These are phyloP conservation scores for Corydoras maculifer DNA, from an alignment of 2,113 vertebrate species.

Conservation along the genomic window DNA sequence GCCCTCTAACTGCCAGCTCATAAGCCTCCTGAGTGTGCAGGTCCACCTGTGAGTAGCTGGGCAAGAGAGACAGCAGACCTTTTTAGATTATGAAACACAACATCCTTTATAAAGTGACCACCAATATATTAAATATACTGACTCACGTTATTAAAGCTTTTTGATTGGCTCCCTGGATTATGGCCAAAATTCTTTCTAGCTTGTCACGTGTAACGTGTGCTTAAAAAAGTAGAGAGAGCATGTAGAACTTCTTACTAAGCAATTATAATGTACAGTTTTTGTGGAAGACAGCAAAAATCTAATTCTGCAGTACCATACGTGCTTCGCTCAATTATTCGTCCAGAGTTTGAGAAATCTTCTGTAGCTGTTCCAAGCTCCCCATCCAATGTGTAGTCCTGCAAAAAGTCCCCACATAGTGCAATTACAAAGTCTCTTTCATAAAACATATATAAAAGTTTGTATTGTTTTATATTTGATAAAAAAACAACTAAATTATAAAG, in stretches of 20 bases:
- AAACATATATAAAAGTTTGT: background rate
- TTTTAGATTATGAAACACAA: background rate
- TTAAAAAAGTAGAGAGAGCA: conserved; percentile 51
- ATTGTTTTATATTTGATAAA: too few species aligned
- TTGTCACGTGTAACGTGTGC: conserved; percentile 85
- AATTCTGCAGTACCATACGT: conserved; percentile 70
- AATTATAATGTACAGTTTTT: background rate
- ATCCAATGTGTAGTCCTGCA: conserved; percentile 79
- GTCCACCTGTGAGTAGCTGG: conserved; percentile 80
- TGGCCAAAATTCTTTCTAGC: conserved; percentile 77
- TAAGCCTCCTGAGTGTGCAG: conserved; percentile 87
- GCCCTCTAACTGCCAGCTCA: conserved; percentile 79
- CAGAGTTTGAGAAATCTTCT: conserved; percentile 75
- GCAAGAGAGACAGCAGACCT: conserved; percentile 2
- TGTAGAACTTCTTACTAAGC: background rate
- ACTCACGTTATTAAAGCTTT: conserved; percentile 82
- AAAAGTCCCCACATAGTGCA: conserved; percentile 9
- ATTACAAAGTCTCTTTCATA: background rate
- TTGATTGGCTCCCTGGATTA: conserved; percentile 87
- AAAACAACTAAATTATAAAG: too few species aligned
- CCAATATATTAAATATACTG: background rate
- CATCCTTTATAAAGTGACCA: background rate
- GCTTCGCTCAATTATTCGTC: conserved; percentile 79
- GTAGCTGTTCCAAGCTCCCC: conserved; percentile 86
- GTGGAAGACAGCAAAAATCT: background rate